Conservation (phyloP, 2,113 vertebrate genomes). For the Rallus limicola region DNA sequence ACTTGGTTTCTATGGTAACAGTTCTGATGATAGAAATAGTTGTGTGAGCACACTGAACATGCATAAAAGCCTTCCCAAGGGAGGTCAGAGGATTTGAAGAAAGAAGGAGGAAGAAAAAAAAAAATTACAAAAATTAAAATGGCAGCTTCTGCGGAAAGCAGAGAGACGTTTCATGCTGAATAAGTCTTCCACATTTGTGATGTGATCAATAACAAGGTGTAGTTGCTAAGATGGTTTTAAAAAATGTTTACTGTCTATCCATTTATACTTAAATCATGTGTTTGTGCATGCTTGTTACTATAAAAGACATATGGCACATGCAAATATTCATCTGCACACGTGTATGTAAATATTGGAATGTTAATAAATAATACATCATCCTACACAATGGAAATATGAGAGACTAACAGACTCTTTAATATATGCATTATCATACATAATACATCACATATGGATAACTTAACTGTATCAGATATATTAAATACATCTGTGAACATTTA, state of each 20-base stretch:
- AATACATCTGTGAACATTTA: neutral
- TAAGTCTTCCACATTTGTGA: constrained; percentile 57
- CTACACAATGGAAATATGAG: neutral
- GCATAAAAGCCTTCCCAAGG: constrained; percentile 78
- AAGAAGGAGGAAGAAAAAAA: neutral
- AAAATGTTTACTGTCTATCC: neutral
- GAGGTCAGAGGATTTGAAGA: constrained; percentile 71
- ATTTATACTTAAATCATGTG: neutral
- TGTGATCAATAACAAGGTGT: neutral
- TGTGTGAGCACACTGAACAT: constrained; percentile 77
- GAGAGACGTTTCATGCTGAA: constrained; percentile 62
- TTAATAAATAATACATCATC: constrained; percentile 20
- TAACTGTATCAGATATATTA: neutral
- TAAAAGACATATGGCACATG: neutral
- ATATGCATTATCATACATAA: neutral
- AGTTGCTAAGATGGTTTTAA: neutral
- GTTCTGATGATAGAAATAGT: constrained; percentile 75
- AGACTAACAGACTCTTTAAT: neutral
- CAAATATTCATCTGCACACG: neutral
- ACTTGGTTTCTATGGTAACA: constrained; percentile 82
- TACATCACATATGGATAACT: neutral
- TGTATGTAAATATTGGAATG: neutral
- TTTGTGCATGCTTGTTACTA: neutral
- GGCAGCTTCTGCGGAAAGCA: constrained; percentile 34
- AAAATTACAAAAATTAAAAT: neutral